These are phyloP conservation scores for Beaufortia kweichowensis DNA, from an alignment of 2,113 vertebrate species.

Conservation along the genomic window DNA sequence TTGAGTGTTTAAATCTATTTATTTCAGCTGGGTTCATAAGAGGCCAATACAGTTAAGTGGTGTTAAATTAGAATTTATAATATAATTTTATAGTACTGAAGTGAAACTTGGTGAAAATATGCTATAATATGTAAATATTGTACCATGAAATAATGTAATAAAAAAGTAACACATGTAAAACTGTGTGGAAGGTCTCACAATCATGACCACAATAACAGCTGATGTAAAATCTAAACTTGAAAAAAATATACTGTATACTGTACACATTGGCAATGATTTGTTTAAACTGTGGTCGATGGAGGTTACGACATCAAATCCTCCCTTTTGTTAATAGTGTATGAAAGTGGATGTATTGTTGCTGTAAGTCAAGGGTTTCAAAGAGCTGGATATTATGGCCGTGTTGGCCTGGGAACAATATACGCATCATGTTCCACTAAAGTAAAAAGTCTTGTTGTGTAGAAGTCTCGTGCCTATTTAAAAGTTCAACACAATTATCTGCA, in stretches of 20 bases:
- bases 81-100: no score
- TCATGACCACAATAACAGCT: no score
- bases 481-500: no score
- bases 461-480: no score
- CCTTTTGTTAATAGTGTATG: background rate
- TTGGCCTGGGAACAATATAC: background rate
- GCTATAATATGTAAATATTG: no score
- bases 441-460: background rate
- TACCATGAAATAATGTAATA: no score
- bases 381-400: background rate
- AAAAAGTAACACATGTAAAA: no score
- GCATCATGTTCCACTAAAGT: background rate
- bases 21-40: background rate
- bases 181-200: no score
- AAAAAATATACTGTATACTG: no score
- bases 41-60: background rate
- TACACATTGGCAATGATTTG: background rate
- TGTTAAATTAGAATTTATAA: background rate
- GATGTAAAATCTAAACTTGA: no score
- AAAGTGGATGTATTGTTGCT: conserved; percentile 1
- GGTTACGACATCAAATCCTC: background rate
- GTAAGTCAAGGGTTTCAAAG: background rate
- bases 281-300: background rate
- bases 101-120: no score
- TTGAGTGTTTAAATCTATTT: background rate